Evolutionary conservation across 2,888 invertebrate species (phyloP).

Genomic region (Drosophila helvetica): DNA sequence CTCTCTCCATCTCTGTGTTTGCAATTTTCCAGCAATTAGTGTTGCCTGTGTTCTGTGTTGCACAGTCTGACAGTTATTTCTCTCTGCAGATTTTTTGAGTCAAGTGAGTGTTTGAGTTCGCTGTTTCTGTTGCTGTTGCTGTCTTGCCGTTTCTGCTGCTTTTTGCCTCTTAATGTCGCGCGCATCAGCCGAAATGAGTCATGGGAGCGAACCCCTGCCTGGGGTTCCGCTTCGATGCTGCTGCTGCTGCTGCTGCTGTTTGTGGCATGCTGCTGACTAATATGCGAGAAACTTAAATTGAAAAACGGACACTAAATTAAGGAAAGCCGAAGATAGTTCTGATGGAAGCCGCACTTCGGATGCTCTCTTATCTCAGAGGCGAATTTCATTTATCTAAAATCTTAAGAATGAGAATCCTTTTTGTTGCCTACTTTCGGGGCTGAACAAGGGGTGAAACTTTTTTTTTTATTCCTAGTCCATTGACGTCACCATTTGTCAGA

Average conservation of each 20-base stretch:
- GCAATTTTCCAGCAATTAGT: conserved; percentile 72
- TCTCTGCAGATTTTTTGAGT: conserved; percentile 55
- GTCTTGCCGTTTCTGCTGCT: conserved; percentile 6
- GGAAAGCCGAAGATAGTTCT: conserved; percentile 6
- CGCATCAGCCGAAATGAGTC: conserved; percentile 51
- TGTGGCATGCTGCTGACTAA: conserved; percentile 52
- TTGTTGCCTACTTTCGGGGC: conserved; percentile 6
- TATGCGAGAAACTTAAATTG: conserved; percentile 37
- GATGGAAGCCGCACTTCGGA: not conserved
- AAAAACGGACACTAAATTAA: conserved; percentile 46
- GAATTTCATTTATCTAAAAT: not conserved
- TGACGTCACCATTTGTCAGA: too few relatives aligned
- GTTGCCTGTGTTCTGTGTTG: conserved; percentile 56
- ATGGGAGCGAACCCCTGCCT: conserved; percentile 35
- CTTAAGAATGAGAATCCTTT: not conserved
- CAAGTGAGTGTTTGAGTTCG: conserved; percentile 42
- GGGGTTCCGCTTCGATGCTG: conserved; percentile 18
- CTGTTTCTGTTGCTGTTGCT: conserved; percentile 16
- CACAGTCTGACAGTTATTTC: conserved; percentile 64
- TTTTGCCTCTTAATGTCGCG: conserved; percentile 48
- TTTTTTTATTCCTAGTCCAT: too few relatives aligned
- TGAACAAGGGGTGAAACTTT: too few relatives aligned
- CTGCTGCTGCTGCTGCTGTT: conserved; percentile 19
- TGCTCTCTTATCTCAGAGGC: not conserved
- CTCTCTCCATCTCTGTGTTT: conserved; percentile 29